Conservation (phyloP, 2,113 vertebrate genomes). For the Sturnus vulgaris region DNA sequence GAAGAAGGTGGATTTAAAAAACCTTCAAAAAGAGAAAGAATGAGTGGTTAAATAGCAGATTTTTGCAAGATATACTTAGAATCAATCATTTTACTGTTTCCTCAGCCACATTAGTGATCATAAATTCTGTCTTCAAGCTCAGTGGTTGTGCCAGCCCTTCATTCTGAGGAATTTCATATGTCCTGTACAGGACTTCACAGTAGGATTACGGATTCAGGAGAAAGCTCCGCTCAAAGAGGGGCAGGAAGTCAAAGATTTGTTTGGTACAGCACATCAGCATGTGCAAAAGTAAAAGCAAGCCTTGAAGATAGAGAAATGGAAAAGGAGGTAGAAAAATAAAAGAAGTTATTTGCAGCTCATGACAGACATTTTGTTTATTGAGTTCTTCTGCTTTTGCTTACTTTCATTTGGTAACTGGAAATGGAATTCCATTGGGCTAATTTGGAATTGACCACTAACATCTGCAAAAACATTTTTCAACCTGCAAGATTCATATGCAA, state of each 20-base stretch:
- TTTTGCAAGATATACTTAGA: constrained; percentile 51
- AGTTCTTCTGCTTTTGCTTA: not conserved
- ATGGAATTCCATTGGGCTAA: not conserved
- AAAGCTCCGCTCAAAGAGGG: not conserved
- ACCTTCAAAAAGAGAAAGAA: not conserved
- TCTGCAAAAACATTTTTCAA: not conserved
- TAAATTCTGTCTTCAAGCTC: constrained; percentile 6
- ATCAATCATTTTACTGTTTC: constrained; percentile 25
- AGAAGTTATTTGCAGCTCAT: not conserved
- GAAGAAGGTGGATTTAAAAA: not conserved
- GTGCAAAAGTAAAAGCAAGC: not conserved
- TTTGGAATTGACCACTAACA: not conserved
- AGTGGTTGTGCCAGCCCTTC: not conserved
- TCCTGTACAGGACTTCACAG: not conserved
- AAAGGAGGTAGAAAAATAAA: not conserved
- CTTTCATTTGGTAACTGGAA: not conserved
- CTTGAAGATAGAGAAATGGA: not conserved
- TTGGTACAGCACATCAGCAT: not conserved
- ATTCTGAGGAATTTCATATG: not conserved
- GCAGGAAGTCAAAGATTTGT: not conserved
- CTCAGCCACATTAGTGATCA: not conserved
- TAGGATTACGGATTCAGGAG: not conserved
- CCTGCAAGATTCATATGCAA: not conserved
- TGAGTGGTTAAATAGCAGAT: not conserved
- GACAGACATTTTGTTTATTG: not conserved